Base-by-base conservation (phyloP, 2,888 invertebrate genomes). In the Oithona nana region DNA sequence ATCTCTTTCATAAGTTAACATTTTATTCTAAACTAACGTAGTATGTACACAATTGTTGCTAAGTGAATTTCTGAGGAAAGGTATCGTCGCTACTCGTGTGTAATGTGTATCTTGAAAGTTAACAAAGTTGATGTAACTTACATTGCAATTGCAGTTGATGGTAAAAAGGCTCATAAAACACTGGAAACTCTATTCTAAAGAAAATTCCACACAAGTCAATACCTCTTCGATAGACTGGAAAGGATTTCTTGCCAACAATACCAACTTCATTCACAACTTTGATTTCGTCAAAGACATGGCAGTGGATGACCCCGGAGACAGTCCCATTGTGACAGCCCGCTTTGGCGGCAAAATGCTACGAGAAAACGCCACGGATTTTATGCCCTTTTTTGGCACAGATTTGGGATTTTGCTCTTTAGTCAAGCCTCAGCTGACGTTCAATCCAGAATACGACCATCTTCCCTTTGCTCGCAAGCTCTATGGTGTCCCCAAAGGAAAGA, bases 361-460 rank as follows among this genome's bases (percentile, higher is more conserved):
- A 1, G 20, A 20, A 20, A 59, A 59, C 24, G 39, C 48, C 30
- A 59, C 59, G 16, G 28, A 39, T 48, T 59, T 59, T 48, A 39
- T 59, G 16, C 59, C 59, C 1, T 59, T 59, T 28, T 59, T 59
- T 48, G 59, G 59, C 2, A 59, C 59, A 3, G 59, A 59, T 16
- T 48, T 59, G 3, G 59, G 59, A 1, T 39, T 59, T 24, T 59
- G 59, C 49, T 48, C 59, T 20, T 20, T 59, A 6, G 39, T 59
- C 30, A 59, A 59, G 39, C 59, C 59, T 4, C 59, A 59, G 49
- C 26, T 59, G 2, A 48, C 39, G 11, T 30, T 59, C 49, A 48
- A 48, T 59, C 22, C 13, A 4, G 48, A 22, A 16, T 13, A 26
- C 8, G 39, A 29, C 30, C 30, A 57, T 28, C 11, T 57, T 16